Evolutionary conservation across 2,888 invertebrate genomes (phyloP), one percentile per base, ranked within the genome.

Genomic region (Xestobium rufovillosum): DNA sequence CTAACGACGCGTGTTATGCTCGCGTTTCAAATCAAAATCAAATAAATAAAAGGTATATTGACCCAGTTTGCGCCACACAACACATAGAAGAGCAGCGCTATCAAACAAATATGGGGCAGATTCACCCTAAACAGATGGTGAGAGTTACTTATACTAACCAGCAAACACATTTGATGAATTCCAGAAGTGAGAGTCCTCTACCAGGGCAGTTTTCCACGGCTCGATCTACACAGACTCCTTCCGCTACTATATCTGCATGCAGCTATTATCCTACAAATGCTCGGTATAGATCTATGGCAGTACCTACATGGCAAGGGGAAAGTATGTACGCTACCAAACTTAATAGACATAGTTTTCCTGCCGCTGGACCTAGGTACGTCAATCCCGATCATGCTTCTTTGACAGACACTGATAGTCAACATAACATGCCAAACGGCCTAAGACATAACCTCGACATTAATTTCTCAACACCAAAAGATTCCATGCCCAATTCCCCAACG

Each of bases 401-500:
- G 39, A 60, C 61, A 4, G 61, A 61, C 39, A 61, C 54, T 37
- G 61, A 60, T 30, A 59, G 56, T 46, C 60, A 57, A 36, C 55
- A 57, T 36, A 57, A 55, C 38, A 52, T 19, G 23, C 23, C 23
- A 6, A 19, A 19, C 23, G 23, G 23, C 23, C n/a, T 19, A 25
- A 41, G 41, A 27, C 31, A 25, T 55, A 2, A 55, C 9, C 10
- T 14, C 4, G 31, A 39, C 29, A 36, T 16, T 26, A 26, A 14
- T 36, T 16, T 34, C 37, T 16, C 31, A 34, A 31, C 38, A 12
- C 50, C 49, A 32, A 57, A 57, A 36, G 58, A 60, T 38, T 58
- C 59, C 0, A 71, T 73, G 3, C 71, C 72, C 0, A 70, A 70
- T n/a, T 76, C 76, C 0, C 75, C 78, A 9, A 72, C 66, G 13